Evolutionary conservation across 2,113 vertebrate genomes (phyloP).

Genomic region (Clarias batrachus): DNA sequence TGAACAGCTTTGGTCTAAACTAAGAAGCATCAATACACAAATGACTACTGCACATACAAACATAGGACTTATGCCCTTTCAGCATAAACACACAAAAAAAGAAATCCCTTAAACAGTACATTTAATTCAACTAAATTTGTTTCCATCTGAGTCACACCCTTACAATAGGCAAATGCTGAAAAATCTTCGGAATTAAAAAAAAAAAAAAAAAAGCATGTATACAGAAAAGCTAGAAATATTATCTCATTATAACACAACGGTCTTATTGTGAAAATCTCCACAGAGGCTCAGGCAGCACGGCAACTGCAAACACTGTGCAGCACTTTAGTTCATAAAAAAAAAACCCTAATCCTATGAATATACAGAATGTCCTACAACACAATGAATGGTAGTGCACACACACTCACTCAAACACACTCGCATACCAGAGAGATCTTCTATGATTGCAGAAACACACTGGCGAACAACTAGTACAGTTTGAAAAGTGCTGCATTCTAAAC

Average conservation of each 20-base stretch:
- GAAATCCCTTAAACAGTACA: background rate
- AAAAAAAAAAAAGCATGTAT: background rate
- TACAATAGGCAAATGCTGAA: background rate
- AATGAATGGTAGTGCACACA: constrained; percentile 19
- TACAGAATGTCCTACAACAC: constrained; percentile 50
- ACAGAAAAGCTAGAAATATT: constrained; percentile 11
- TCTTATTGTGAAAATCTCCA: constrained; percentile 8
- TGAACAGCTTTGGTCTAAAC: constrained; percentile 21
- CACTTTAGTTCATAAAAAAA: constrained; percentile 27
- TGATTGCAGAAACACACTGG: background rate
- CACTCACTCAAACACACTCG: constrained; percentile 44
- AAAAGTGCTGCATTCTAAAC: constrained; percentile 8
- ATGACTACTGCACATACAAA: constrained; percentile 9
- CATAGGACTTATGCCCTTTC: background rate
- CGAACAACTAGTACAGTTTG: background rate
- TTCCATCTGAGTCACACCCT: background rate
- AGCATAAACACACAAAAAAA: background rate
- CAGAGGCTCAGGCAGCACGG: constrained; percentile 26
- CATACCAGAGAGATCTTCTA: background rate
- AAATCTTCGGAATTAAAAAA: background rate
- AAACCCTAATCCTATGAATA: constrained; percentile 4
- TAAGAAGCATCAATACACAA: constrained; percentile 2
- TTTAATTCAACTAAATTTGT: background rate
- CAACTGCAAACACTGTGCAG: constrained; percentile 34
- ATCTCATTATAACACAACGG: background rate